Evolutionary conservation across 2,113 vertebrate genomes (phyloP), one percentile per base, ranked within the genome.

Genomic region (Gallinago undulata): DNA sequence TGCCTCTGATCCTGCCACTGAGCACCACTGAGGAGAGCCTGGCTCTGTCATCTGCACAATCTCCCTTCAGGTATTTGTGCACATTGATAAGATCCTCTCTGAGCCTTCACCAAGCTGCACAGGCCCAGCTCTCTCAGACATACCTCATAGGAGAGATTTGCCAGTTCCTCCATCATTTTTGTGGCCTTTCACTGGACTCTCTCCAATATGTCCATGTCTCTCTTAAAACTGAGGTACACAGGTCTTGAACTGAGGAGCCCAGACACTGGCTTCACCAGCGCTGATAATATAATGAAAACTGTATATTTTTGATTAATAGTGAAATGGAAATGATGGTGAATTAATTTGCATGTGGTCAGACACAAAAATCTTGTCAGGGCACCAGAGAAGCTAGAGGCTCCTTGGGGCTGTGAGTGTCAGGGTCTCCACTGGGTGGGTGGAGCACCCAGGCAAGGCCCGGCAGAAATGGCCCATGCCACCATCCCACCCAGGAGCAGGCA

Each of bases 321-420:
- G 18, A 80, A 56, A 51, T 41, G 5, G 51, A 80, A 81, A 51
- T 6, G 3, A n/a, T 25, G 2, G 17, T 47, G 39, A 77, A 82
- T 60, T 43, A 43, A 67, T 70, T 62, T 83, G 37, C 10, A 19
- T 37, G 25, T 66, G 21, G 2, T 16, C 12, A 33, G 45, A 63
- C 33, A 67, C 15, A 43, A 53, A 89, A 75, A 93, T n/a, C 10
- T 31, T 79, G 10, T 19, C 13, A 67, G 31, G 21, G 18, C 9
- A 75, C 14, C 17, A 10, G 33, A 12, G 5, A 9, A 8, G 6
- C 2, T 28, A 60, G 11, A 0, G 0, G 18, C 11, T 77, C 13
- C 21, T 24, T 45, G 10, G 12, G 31, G 12, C 31, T 4, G 3
- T 30, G 9, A 76, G 9, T 48, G 24, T 30, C 7, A 82, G n/a